Base-by-base conservation (phyloP, 2,888 invertebrate genomes). In the Agrochola lota region DNA sequence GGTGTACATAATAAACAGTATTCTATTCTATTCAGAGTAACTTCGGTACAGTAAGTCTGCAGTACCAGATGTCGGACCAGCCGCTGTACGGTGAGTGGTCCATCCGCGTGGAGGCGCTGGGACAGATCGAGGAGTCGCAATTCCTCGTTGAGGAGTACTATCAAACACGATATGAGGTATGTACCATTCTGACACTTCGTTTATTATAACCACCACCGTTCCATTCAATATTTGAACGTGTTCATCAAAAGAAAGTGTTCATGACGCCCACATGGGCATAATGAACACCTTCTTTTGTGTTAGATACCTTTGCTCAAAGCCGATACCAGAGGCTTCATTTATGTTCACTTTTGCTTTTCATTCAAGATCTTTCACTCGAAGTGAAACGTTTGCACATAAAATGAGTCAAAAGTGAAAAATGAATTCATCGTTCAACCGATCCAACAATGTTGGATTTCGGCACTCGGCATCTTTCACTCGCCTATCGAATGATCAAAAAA, bases 81-180 rank as follows among this genome's bases (percentile, higher is more conserved):
- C 99, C 99, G 0, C 97, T 98, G 66, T 99, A 98, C 94, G 99
- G 99, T 12, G 98, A 98, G 91, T 99, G 99, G 99, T 98, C 97
- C 66, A 98, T 99, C 86, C 97, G 98, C 83, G 98, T 99, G 0
- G 97, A 98, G 86, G 99, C 99, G 0, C 98, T 99, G 92, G 98
- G 98, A 0, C 99, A 99, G 94, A 96, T 98, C 3, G 99, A 99
- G 94, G 98, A 99, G 93, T 97, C 98, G 60, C 97, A 97, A 74
- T 99, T 99, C 95, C 94, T 98, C 12, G 99, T 99, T 0, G 99
- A 99, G 93, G 99, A 99, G 96, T 99, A 99, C 95, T 99, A 99
- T 94, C 99, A 99, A 94, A 99, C 99, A 0, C 97, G 99, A 88
- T 99, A 98, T 93, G 99, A 99, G 97, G 98, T 98, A 30, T 17